These are phyloP conservation scores for Clarias gariepinus DNA, from an alignment of 2,113 vertebrate species.

Conservation along the genomic window DNA sequence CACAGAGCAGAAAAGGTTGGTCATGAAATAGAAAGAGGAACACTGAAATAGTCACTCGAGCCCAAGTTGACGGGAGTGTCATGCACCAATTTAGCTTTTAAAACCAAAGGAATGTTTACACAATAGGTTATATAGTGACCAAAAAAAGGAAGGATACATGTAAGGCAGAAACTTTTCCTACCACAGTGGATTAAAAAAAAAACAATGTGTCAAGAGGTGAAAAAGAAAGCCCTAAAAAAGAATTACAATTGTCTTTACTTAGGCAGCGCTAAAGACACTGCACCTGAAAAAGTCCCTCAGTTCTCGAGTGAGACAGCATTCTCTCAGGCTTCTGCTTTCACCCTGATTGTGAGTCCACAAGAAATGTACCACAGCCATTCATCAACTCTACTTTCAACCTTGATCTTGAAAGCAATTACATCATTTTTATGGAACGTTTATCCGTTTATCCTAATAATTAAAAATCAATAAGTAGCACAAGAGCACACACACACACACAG, in stretches of 20 bases:
- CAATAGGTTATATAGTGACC: neutral
- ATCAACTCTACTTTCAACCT: neutral
- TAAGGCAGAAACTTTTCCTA: neutral
- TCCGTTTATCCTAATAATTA: too few relatives aligned
- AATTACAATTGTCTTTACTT: neutral
- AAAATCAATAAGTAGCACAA: too few relatives aligned
- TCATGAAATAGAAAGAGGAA: constrained; percentile 16
- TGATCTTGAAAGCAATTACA: neutral
- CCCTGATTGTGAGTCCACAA: neutral
- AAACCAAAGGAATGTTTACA: neutral
- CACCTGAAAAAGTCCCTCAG: neutral
- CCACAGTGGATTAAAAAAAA: neutral
- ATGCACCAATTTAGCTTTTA: neutral
- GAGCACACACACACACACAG: too few relatives aligned
- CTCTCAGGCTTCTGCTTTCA: neutral
- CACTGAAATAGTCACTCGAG: neutral
- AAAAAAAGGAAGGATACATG: neutral
- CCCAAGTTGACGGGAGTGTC: constrained; percentile 9
- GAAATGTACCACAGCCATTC: neutral
- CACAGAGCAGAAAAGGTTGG: neutral
- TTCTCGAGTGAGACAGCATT: neutral
- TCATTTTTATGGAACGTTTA: neutral
- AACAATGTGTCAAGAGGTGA: constrained; percentile 15
- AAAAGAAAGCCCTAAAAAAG: neutral
- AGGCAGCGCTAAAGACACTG: neutral